Percentiles rank a stretch among this genome's conserved stretches.
These are phyloP conservation scores for Pangasius mekongensis DNA, from an alignment of 2,797 vertebrate species.

Conservation along the genomic window DNA sequence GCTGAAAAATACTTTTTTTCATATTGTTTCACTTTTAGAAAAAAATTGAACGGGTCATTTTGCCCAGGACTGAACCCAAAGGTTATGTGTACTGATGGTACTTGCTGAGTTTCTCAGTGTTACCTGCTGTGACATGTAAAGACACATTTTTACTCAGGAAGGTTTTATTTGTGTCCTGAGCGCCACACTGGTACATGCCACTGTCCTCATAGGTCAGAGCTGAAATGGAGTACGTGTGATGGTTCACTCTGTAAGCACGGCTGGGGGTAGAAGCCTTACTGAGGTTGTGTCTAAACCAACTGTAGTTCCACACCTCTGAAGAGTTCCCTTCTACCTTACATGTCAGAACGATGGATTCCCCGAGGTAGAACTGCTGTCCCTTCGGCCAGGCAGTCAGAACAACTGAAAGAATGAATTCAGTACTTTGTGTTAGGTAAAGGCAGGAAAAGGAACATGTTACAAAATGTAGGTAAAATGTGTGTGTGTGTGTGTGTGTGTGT, in stretches of 20 bases:
- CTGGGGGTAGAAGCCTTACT: neutral
- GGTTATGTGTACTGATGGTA: neutral
- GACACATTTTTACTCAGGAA: neutral
- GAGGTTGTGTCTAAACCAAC: conserved; percentile 13
- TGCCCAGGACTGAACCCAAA: neutral
- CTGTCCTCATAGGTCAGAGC: conserved; percentile 22
- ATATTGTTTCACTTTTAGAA: neutral
- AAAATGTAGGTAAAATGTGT: neutral
- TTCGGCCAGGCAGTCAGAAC: neutral
- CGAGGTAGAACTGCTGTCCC: conserved; percentile 16
- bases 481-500: neutral
- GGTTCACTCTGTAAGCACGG: conserved; percentile 2
- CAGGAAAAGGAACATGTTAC: neutral
- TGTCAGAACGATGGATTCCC: conserved; percentile 26
- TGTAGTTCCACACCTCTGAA: conserved; percentile 17
- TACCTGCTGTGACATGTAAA: conserved; percentile 28
- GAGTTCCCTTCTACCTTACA: conserved; percentile 9
- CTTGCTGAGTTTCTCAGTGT: neutral
- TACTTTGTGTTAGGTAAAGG: neutral
- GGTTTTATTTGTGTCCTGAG: neutral
- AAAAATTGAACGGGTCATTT: neutral
- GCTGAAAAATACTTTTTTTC: neutral
- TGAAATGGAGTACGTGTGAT: conserved; percentile 25
- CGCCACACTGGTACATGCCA: conserved; percentile 4
- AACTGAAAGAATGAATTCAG: conserved; percentile 4